Evolutionary conservation across 2,113 vertebrate genomes (phyloP), one percentile per base, ranked within the genome.

Genomic region (Nymphicus hollandicus): DNA sequence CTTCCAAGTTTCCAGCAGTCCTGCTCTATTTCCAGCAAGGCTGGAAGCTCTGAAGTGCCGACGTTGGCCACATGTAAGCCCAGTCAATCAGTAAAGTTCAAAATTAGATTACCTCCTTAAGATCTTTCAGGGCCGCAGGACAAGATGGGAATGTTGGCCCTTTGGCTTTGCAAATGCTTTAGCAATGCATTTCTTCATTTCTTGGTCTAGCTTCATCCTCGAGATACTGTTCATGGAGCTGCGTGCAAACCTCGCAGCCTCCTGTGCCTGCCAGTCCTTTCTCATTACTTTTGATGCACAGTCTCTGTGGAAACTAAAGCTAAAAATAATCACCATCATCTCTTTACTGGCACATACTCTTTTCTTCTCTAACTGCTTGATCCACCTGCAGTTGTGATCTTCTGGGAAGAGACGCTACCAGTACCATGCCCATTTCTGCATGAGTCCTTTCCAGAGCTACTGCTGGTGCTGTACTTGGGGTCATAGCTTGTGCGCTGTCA

Each of bases 221-320:
- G 1, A 92, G 76, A 69, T 61, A 31, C 19, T 87, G 25, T 76
- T 79, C 29, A 25, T 29, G 50, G 60, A 92, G 66, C 77, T 44
- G 65, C 64, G 22, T 37, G 61, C 61, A 93, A 96, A 92, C 28
- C 66, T 47, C 44, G 27, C 77, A 84, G 61, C 18, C 47, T 89
- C 77, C 50, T 31, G 52, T 68, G 91, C 60, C 53, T 88, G 65
- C 27, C 55, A 93, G 88, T 86, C 91, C 88, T 88, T 74, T 63
- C 65, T 92, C 81, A 71, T 83, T 88, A 86, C 72, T 97, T 95
- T 74, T 60, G 72, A 88, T 89, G 83, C 91, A 94, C 79, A 84
- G 92, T 94, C 92, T 95, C 96, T 95, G 94, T 93, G 94, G 95
- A 95, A 97, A 96, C 91, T 91, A 64, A 78, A 89, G 86, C 86